Evolutionary conservation across 2,113 vertebrate genomes (phyloP).

Genomic region (Himantopus leucocephalus): DNA sequence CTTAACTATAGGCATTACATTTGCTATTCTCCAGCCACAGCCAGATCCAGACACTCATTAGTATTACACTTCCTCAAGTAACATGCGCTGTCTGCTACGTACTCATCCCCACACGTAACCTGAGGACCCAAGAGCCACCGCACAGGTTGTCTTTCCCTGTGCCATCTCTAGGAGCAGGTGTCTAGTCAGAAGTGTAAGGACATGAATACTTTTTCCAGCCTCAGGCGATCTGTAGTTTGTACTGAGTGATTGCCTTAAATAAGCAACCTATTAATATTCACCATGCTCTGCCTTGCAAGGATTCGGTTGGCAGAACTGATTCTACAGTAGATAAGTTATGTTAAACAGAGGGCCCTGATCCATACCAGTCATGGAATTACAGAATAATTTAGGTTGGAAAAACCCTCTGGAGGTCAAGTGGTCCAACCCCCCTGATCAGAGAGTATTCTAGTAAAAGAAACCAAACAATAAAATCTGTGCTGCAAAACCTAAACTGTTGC

Average conservation of each 20-base stretch:
- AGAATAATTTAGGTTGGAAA: background rate
- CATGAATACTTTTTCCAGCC: background rate
- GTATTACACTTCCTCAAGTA: background rate
- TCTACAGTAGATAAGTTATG: background rate
- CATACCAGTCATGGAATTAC: background rate
- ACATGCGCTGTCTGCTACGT: background rate
- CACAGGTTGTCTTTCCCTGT: background rate
- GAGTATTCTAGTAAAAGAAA: background rate
- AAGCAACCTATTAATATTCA: conserved; percentile 14
- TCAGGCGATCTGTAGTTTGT: background rate
- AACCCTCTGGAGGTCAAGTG: background rate
- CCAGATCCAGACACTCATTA: background rate
- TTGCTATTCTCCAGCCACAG: background rate
- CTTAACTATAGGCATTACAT: background rate
- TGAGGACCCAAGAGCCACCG: background rate
- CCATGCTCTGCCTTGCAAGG: background rate
- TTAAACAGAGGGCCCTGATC: background rate
- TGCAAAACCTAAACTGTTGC: background rate
- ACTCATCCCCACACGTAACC: background rate
- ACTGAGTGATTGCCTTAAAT: conserved; percentile 12
- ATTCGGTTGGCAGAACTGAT: background rate
- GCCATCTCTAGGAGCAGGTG: background rate
- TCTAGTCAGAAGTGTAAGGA: background rate
- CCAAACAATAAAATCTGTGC: background rate
- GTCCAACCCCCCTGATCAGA: background rate